Evolutionary conservation across 2,888 invertebrate species (phyloP).

Genomic region (Nemapogon koenigi): DNA sequence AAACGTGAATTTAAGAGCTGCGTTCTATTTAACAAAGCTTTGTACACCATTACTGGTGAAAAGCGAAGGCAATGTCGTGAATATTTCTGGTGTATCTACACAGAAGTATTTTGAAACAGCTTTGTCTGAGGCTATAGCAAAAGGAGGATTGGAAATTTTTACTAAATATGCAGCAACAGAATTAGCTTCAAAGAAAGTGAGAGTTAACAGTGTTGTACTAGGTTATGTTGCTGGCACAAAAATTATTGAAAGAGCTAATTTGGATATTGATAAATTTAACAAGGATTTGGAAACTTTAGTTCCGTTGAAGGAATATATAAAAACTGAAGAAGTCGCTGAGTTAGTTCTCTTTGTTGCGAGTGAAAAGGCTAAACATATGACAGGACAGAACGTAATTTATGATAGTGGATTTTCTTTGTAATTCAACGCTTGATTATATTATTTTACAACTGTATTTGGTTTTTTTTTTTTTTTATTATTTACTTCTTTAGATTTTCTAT

Average conservation of each 20-base stretch:
- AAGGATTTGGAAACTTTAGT: slow-evolving; percentile 77
- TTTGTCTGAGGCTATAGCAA: slow-evolving; percentile 84
- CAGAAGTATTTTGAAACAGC: slow-evolving; percentile 81
- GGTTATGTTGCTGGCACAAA: slow-evolving; percentile 79
- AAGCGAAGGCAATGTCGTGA: slow-evolving; percentile 80
- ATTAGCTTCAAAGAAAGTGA: slow-evolving; percentile 71
- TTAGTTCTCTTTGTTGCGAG: slow-evolving; percentile 85
- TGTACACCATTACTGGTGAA: slow-evolving; percentile 78
- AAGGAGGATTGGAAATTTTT: slow-evolving; percentile 87
- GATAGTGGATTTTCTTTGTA: slow-evolving; percentile 77
- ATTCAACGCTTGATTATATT: no score
- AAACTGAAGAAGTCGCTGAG: slow-evolving; percentile 77
- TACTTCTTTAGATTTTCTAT: no score
- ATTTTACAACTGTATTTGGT: no score
- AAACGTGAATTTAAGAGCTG: slow-evolving; percentile 77
- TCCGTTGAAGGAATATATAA: slow-evolving; percentile 79
- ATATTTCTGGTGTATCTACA: slow-evolving; percentile 88
- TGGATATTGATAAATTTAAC: slow-evolving; percentile 75
- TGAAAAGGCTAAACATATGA: slow-evolving; percentile 76
- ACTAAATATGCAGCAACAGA: slow-evolving; percentile 85
- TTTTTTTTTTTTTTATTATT: no score
- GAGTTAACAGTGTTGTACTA: slow-evolving; percentile 85
- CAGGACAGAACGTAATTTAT: slow-evolving; percentile 79
- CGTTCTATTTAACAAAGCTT: slow-evolving; percentile 76
- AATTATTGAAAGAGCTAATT: slow-evolving; percentile 78